Conservation (phyloP, 2,113 vertebrate species). For the Macrotis lagotis region DNA sequence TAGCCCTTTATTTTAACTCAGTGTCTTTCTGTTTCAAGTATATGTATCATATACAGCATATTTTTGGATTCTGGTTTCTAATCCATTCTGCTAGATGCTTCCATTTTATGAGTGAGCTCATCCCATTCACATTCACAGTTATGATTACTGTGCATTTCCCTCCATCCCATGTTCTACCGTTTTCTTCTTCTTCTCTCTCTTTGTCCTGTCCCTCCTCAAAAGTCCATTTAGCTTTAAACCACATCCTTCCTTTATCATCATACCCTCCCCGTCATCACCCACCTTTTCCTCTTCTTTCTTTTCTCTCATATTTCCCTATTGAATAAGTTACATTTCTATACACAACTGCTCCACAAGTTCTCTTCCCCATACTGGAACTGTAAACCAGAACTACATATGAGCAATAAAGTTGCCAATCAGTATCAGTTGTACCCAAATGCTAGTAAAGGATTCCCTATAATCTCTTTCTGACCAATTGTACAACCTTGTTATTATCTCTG, state of each 20-base stretch:
- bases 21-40: no score
- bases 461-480: neutral
- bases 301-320: neutral
- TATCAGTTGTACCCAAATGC: neutral
- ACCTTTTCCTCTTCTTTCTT: neutral
- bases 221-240: no score
- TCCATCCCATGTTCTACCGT: neutral
- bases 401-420: no score
- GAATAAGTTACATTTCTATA: no score
- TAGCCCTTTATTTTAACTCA: no score
- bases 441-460: neutral
- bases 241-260: neutral
- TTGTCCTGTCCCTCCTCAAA: neutral
- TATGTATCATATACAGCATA: no score
- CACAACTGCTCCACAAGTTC: neutral
- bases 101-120: no score
- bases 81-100: no score
- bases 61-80: no score
- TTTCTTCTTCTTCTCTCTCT: neutral
- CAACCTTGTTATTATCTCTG: neutral
- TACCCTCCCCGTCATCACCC: neutral
- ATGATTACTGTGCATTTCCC: neutral
- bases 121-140: neutral
- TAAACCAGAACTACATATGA: neutral
- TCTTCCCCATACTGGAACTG: neutral